Evolutionary conservation across 2,888 invertebrate genomes (phyloP).

Genomic region (Cybosia mesomella): DNA sequence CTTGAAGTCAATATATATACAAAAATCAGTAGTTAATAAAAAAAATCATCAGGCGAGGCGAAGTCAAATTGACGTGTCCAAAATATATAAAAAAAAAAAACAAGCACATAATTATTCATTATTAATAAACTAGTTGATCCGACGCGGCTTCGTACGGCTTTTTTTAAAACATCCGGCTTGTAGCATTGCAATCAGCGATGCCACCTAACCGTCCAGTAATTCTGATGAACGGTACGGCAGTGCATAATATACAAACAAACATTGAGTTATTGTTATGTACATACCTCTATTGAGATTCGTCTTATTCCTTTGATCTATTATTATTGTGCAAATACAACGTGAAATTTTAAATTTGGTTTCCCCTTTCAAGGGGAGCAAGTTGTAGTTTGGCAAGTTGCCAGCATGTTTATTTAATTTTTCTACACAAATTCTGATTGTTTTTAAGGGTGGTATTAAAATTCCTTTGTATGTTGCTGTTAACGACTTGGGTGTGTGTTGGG

Average conservation of each 20-base stretch:
- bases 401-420: conserved; percentile 2
- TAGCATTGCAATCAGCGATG: too few relatives aligned
- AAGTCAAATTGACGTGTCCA: too few relatives aligned
- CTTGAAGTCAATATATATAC: too few relatives aligned
- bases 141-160: too few relatives aligned
- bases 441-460: neutral
- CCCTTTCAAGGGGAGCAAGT: neutral
- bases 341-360: neutral
- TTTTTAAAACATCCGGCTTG: too few relatives aligned
- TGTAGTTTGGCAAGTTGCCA: neutral
- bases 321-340: neutral
- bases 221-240: neutral
- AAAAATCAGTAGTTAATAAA: too few relatives aligned
- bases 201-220: too few relatives aligned
- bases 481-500: too few relatives aligned
- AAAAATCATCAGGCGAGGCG: too few relatives aligned
- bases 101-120: too few relatives aligned
- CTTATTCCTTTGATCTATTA: neutral
- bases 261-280: neutral
- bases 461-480: neutral
- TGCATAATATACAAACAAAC: neutral
- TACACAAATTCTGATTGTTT: neutral
- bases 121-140: too few relatives aligned
- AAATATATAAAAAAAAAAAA: too few relatives aligned
- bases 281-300: neutral